These are phyloP conservation scores for Trachemys scripta DNA, from an alignment of 2,113 vertebrate genomes.

Conservation along the genomic window DNA sequence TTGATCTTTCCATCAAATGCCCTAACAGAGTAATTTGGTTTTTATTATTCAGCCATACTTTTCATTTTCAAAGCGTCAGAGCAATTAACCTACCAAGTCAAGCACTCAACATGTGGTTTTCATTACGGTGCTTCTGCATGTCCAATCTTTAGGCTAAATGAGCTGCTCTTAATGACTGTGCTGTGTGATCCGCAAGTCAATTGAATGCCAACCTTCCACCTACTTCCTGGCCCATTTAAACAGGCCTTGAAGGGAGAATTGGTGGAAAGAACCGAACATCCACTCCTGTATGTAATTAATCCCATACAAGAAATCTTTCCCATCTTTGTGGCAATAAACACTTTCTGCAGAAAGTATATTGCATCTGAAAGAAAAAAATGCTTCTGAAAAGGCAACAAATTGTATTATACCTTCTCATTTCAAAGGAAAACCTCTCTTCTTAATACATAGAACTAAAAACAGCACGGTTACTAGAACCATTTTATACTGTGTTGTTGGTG, in stretches of 20 bases:
- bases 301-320: not conserved
- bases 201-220: not conserved
- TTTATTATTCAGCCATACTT: slow-evolving; percentile 29
- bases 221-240: not conserved
- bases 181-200: slow-evolving; percentile 9
- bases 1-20: slow-evolving; percentile 40
- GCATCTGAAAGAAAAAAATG: not conserved
- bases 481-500: not conserved
- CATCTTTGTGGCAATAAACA: not conserved
- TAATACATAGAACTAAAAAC: not conserved
- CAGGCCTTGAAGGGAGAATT: not conserved
- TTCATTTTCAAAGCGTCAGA: slow-evolving; percentile 40
- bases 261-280: not conserved
- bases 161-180: not conserved
- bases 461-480: not conserved
- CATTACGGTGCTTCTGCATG: not conserved
- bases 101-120: slow-evolving; percentile 47
- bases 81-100: slow-evolving; percentile 38
- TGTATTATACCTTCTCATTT: not conserved
- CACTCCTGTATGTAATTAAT: not conserved
- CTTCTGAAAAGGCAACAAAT: not conserved
- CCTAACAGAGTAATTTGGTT: slow-evolving; percentile 36
- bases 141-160: slow-evolving; percentile 10
- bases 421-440: not conserved
- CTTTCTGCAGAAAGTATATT: not conserved